Conservation (phyloP, 2,797 vertebrate genomes). For the Onychomys leucogaster region DNA sequence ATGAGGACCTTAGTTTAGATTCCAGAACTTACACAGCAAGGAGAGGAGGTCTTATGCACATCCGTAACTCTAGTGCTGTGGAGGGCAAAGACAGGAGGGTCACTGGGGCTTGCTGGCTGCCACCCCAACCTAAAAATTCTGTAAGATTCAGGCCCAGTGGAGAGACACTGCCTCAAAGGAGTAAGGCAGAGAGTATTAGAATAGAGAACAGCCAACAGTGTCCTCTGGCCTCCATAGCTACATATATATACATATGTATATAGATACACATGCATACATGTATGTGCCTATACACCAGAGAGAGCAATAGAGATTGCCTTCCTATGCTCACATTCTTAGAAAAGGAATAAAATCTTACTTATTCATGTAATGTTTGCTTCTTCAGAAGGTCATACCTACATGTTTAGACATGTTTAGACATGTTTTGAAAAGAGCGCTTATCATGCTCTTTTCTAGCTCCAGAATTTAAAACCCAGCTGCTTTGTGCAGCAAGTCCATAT, state of each 20-base stretch:
- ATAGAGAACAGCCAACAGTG: neutral
- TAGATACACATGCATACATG: neutral
- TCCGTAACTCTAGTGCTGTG: neutral
- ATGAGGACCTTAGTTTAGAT: neutral
- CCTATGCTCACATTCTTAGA: conserved; percentile 46
- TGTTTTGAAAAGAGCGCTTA: neutral
- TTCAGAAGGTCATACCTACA: neutral
- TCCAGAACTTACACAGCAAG: neutral
- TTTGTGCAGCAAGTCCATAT: neutral
- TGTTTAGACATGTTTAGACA: neutral
- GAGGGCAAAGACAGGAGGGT: neutral
- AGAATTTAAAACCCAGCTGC: conserved; percentile 21
- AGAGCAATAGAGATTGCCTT: conserved; percentile 36
- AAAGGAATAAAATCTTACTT: conserved; percentile 28
- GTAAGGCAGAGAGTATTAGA: neutral
- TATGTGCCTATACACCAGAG: neutral
- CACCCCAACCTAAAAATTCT: neutral
- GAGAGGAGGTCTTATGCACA: neutral
- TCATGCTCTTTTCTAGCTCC: neutral
- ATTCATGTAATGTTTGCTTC: neutral
- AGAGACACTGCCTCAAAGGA: neutral
- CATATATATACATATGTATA: neutral
- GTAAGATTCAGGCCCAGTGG: neutral
- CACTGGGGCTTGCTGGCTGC: neutral
- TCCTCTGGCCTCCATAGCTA: neutral